These are phyloP conservation scores for Caenorhabditis doughertyi DNA, from an alignment of 2,888 invertebrate genomes.

Conservation along the genomic window DNA sequence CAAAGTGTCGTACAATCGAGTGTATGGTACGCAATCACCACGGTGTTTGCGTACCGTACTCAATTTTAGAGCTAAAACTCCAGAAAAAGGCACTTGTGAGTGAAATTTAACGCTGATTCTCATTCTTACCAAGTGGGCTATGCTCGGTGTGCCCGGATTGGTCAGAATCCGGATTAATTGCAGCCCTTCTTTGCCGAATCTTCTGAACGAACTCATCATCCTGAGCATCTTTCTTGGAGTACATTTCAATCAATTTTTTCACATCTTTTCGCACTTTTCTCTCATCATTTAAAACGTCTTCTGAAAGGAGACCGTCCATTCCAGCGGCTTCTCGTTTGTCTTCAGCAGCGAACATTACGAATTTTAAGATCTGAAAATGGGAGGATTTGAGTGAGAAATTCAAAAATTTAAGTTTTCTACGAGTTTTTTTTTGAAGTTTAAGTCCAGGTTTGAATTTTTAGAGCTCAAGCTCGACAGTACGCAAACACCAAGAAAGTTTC, in stretches of 20 bases:
- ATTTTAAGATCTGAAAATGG: conserved; percentile 64
- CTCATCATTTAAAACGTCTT: too few relatives aligned
- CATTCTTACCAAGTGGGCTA: conserved; percentile 39
- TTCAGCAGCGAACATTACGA: conserved; percentile 75
- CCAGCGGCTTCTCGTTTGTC: conserved; percentile 44
- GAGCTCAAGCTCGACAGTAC: too few relatives aligned
- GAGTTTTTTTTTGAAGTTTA: too few relatives aligned
- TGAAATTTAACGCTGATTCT: too few relatives aligned
- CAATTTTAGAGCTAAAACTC: too few relatives aligned
- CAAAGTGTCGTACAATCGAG: background rate
- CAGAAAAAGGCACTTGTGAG: too few relatives aligned
- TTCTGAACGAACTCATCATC: conserved; percentile 55
- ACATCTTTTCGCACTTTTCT: conserved; percentile 30
- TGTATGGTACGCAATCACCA: background rate
- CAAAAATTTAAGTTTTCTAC: too few relatives aligned
- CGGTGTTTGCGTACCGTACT: too few relatives aligned
- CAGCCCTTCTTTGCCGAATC: conserved; percentile 31
- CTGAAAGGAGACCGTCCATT: too few relatives aligned
- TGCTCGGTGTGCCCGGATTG: conserved; percentile 11
- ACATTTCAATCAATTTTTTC: conserved; percentile 44
- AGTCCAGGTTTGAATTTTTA: too few relatives aligned
- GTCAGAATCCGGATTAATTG: conserved; percentile 53
- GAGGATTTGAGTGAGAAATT: background rate
- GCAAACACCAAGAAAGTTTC: too few relatives aligned
- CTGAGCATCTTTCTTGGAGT: conserved; percentile 40